Base-by-base conservation (phyloP, 2,888 invertebrate genomes). In the Herminia tarsipennalis region DNA sequence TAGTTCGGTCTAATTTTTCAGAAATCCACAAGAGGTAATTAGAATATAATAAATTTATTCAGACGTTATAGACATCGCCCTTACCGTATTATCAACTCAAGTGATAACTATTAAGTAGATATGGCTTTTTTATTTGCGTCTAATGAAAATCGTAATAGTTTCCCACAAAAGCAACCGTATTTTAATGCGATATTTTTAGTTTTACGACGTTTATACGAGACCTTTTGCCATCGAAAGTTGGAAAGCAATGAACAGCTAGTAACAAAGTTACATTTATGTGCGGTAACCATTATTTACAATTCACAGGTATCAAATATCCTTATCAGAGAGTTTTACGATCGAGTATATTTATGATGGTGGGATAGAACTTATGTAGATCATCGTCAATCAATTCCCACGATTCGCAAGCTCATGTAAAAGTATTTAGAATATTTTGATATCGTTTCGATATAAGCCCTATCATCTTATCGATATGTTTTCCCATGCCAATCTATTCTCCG, bases 401-500 rank as follows among this genome's bases (percentile, higher is more conserved):
- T 72, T 64, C 49, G 70, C 64, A 61, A 67, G 70, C 62, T 79
- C 68, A 72, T 79, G 79, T 79, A 82, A 85, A 84, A 83, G 81
- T 66, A 73, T 75, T 70, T 42, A 63, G 74, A 76, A 80, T 64
- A 73, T 73, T 70, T 45, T 66, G 74, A 76, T 81, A 73, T 81
- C 78, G 68, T 75, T 74, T 70, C 47, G 59, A 60, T 80, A 76
- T 12, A 28, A 61, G 60, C 64, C 51, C 65, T 78, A 80, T 83
- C 78, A 74, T 66, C 73, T 82, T 88, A 87, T 87, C 84, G 65
- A 61, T 69, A 71, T 53, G 51, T 73, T 78, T 85, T 84, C 83
- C 76, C 86, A 83, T 81, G 76, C 66, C 72, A 66, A 68, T 16
- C 62, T 66, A 70, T 76, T 78, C 74, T 73, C 58, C 61, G 62